Percentiles rank a stretch among this genome's conserved stretches.
phyloP scores from a whole-genome alignment of 2,113 vertebrate species.

The Zosterops lateralis region DNA sequence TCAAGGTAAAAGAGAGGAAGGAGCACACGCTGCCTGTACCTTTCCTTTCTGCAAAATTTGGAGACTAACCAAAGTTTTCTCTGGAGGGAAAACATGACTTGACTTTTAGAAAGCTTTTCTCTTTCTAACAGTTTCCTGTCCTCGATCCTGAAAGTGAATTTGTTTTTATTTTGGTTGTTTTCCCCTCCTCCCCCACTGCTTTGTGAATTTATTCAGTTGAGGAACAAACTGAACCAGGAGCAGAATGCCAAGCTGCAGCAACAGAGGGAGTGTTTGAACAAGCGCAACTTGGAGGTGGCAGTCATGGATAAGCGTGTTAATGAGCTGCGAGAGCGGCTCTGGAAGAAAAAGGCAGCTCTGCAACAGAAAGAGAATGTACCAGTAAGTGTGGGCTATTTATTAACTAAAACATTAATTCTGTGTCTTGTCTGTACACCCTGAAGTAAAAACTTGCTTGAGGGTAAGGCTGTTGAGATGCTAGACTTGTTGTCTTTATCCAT shows the following conservation, averaged over 20 bases:
- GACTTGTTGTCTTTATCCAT: neutral
- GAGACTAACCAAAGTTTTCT: neutral
- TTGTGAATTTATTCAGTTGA: constrained; percentile 79
- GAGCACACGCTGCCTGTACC: neutral
- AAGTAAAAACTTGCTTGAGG: neutral
- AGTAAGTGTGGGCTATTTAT: constrained; percentile 72
- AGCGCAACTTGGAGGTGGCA: constrained; percentile 92
- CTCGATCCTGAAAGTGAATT: constrained; percentile 4
- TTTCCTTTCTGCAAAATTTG: neutral
- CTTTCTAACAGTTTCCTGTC: neutral
- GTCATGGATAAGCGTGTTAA: constrained; percentile 93
- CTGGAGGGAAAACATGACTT: neutral
- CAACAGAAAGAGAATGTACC: constrained; percentile 95
- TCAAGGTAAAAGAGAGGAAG: neutral
- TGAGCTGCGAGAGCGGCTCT: constrained; percentile 92
- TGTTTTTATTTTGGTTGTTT: constrained; percentile 55
- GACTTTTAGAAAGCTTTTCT: neutral
- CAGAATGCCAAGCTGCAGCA: constrained; percentile 94
- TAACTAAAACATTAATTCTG: neutral
- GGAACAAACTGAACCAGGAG: constrained; percentile 96
- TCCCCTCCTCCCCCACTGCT: neutral
- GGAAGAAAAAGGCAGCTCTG: constrained; percentile 97
- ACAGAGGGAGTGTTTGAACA: constrained; percentile 94
- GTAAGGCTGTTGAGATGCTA: neutral
- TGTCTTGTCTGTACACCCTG: neutral